A percentile compares a stretch with the other conserved stretches of the same genome.
These are phyloP conservation scores for Aspidiotus destructor DNA, from an alignment of 2,888 invertebrate genomes.

Conservation along the genomic window DNA sequence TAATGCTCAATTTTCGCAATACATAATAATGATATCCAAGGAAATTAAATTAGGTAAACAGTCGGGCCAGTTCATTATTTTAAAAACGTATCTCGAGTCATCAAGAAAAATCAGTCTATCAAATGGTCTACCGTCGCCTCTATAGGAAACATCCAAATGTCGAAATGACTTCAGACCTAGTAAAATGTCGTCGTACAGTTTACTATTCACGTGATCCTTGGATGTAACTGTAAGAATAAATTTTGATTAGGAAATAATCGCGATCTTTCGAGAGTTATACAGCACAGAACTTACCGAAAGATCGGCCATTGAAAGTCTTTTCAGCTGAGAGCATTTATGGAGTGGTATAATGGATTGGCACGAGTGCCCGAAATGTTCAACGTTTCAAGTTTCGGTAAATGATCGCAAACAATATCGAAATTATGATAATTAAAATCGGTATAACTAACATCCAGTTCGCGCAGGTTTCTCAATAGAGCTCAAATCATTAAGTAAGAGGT, in stretches of 20 bases:
- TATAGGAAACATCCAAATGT: constrained; percentile 34
- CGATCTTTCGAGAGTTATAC: not conserved
- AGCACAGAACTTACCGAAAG: constrained; percentile 25
- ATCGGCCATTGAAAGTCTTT: constrained; percentile 29
- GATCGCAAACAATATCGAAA: constrained; percentile 55
- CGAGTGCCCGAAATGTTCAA: constrained; percentile 57
- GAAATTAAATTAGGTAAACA: constrained; percentile 50
- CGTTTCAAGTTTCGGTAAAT: constrained; percentile 52
- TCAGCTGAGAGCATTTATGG: constrained; percentile 48
- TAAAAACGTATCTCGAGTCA: constrained; percentile 10
- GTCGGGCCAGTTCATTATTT: constrained; percentile 44
- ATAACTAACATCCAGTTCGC: constrained; percentile 53
- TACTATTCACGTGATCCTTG: not conserved
- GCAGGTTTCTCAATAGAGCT: constrained; percentile 49
- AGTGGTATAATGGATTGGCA: constrained; percentile 53
- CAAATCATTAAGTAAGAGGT: no score
- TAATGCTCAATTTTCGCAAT: no score
- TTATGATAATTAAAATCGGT: constrained; percentile 59
- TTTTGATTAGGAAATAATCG: not conserved
- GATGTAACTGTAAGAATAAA: constrained; percentile 4
- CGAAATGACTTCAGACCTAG: constrained; percentile 7
- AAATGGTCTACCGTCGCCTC: constrained; percentile 25
- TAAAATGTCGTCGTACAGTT: constrained; percentile 5
- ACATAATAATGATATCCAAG: constrained; percentile 51
- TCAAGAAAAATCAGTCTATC: constrained; percentile 1